Evolutionary conservation across 2,113 vertebrate genomes (phyloP).

Genomic region (Ranitomeya imitator): DNA sequence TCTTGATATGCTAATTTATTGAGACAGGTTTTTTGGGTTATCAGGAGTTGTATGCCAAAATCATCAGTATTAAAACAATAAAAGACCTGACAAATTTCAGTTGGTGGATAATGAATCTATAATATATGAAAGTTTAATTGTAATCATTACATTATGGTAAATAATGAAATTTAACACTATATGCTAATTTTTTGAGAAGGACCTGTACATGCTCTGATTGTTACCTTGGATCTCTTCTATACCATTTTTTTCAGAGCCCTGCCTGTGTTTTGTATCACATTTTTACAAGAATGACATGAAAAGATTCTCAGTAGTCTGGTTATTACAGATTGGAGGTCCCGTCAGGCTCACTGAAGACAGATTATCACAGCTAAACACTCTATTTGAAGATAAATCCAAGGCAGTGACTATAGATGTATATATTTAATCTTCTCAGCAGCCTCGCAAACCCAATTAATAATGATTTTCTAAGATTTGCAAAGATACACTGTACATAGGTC

Average conservation of each 20-base stretch:
- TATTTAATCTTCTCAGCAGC: conserved; percentile 18
- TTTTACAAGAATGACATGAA: conserved; percentile 16
- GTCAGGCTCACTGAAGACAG: conserved; percentile 40
- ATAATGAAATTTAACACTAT: no score
- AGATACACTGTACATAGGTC: conserved; percentile 21
- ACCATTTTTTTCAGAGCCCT: background rate
- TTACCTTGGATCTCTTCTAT: background rate
- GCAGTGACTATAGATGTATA: conserved; percentile 20
- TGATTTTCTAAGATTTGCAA: conserved; percentile 39
- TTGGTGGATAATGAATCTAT: no score
- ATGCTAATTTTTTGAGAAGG: no score
- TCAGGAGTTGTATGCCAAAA: no score
- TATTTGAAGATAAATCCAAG: conserved; percentile 48
- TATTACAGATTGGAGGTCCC: conserved; percentile 30
- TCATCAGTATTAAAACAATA: no score
- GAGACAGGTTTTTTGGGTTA: no score
- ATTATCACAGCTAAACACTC: conserved; percentile 53
- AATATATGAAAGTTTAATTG: no score
- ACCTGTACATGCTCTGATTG: no score
- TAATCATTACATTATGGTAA: no score
- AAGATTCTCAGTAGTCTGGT: conserved; percentile 39
- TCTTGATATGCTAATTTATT: no score
- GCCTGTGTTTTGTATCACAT: background rate
- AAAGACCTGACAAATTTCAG: no score
- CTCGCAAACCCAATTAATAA: conserved; percentile 11